Base-by-base conservation (phyloP, 1,140 invertebrate genomes). In the Panagrolaimus sp. region DNA sequence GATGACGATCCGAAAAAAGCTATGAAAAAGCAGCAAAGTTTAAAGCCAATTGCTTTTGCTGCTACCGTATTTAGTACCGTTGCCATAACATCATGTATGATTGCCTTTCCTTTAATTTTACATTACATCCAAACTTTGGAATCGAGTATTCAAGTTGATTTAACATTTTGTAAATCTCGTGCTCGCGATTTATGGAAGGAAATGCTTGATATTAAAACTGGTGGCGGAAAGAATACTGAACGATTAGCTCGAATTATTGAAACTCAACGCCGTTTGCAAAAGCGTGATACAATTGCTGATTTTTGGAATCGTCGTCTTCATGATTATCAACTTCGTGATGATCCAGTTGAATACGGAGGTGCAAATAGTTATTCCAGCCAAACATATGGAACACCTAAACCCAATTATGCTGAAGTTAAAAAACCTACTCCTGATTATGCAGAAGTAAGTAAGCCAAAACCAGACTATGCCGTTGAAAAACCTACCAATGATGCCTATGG, bases 41-140 rank as follows among this genome's bases (percentile, higher is more conserved):
- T 58, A 28, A 58, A 58, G 63, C 58, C 68, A 14, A 28, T 48
- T 17, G 58, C 68, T 28, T 38, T 70, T 28, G 58, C 32, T 38
- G 43, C 58, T 17, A 38, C 63, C 14, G 43, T 58, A 8, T 67
- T 70, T 10, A 67, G 32, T 38, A 55, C 48, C 12, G 43, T 67
- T 17, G 26, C 76, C 32, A 76, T 77, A 17, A 77, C 71, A 14
- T 62, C 70, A 9, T 78, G 78, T 66, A 43, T 78, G 52, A 75
- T 78, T 43, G 74, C 77, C 4, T 78, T 78, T 45, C 78, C 76
- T 12, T 47, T 78, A 6, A 80, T 78, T 58, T 48, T 78, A 6
- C 78, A 78, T 47, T 78, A 78, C 52, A 71, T 78, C 43, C 76
- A 78, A 69, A 78, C 76, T 14, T 55, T 78, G n/a, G 76, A 78